Base-by-base conservation (phyloP, 2,113 vertebrate species). In the Vanacampus margaritifer region DNA sequence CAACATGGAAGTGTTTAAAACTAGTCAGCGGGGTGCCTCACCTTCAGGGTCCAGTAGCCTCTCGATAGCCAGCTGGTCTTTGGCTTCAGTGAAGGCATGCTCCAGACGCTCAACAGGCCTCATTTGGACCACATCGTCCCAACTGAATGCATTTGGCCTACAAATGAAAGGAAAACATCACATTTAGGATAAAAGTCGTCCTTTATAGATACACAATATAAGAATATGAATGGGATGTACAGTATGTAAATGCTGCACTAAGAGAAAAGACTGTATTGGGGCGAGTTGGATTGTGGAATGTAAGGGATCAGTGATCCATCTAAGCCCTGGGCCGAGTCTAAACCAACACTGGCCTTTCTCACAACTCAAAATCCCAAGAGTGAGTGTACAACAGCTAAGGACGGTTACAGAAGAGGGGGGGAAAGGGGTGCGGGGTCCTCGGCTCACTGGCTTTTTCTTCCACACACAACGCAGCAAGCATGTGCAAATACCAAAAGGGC, bases 1-100 rank as follows among this genome's bases (percentile, higher is more conserved):
- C 4, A 39, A 39, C 37, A 39, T 8, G 37, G 37, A 5, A 39
- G 7, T 10, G 37, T 39, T 39, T 39, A 6, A 50, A 50, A 56
- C 54, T 56, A 24, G 21, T 23, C 8, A 63, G 35, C 21, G 41
- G 13, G 14, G 3, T 2, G 35, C 37, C 21, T 54, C 54, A 67
- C 97, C 97, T 96, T 99, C 97, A 69, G 97, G 91, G 86, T 99
- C 97, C 80, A 99, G 88, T 0, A 99, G 93, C 77, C 91, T 95
- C 81, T 98, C 97, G 57, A 98, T 96, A 75, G 90, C 93, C 79
- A 98, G 85, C 43, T 95, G 91, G 54, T 93, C 91, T 80, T 95
- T 98, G 86, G 96, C 97, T 7, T 94, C 78, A 64, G 70, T 93
- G 86, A 98, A 99, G 61, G 94, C 96, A 58, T 97, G 94, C 59